Evolutionary conservation across 2,888 invertebrate species (phyloP), one percentile per base, ranked within the genome.

Genomic region (Morpho helenor): DNA sequence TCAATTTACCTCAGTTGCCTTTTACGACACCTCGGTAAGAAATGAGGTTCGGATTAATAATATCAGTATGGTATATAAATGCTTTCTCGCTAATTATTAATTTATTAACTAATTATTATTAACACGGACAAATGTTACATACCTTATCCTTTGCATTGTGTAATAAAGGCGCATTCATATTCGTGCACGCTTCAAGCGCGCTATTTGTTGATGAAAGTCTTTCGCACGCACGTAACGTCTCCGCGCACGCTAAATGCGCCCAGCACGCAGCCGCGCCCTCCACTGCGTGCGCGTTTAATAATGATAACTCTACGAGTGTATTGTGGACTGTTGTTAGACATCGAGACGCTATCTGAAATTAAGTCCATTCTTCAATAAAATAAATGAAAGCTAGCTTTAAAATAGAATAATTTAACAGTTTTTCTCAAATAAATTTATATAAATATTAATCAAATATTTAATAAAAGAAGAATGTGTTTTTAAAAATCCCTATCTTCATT

Each of bases 291-390:
- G 97, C 94, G 75, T 97, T 96, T 22, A 99, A 89, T 45, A 97
- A 92, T 39, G 94, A 92, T 52, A 98, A 83, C 84, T 99, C 98
- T 55, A 96, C 94, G 46, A 97, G 88, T 48, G 97, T 97, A 66
- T 96, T 96, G 83, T 98, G 97, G 49, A 99, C 93, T 75, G 98
- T 98, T 49, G 95, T 95, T 60, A 98, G 91, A 65, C 98, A 95
- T 52, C 98, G 93, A 72, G 96, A 95, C 0, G 98, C 97, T 68
- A 98, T 94, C 95, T 93, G 80, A 5, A 67, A 70, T 22, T 1
- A 10, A 23, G n/a, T n/a, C 7, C 3, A 9, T 3, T 8, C 5
- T 7, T 43, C 42, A 3, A 9, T 43, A 43, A 43, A 9, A 43
- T 43, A 43, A 31, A 31, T 31, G 5, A 31, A 31, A 31, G 31